Evolutionary conservation across 2,113 vertebrate genomes (phyloP), one percentile per base, ranked within the genome.

Genomic region (Bos indicus): DNA sequence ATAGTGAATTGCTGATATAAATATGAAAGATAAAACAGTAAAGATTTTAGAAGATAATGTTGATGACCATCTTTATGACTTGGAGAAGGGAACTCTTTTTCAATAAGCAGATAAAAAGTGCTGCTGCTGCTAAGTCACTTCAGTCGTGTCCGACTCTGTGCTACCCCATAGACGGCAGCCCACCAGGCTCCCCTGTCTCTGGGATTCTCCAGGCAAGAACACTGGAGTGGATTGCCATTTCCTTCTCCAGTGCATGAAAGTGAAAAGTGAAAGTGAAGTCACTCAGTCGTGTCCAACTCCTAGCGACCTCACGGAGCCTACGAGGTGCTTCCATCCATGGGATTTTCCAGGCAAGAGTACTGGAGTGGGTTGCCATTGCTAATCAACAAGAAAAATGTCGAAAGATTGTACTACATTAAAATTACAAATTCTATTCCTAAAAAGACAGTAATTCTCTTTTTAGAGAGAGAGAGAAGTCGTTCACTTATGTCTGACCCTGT

Each of bases 141-240:
- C 60, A 64, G 15, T 64, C 0, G 0, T 64, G 14, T 33, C 30
- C 0, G 3, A 64, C 6, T 64, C 60, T 64, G 30, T 33, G 60
- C 0, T 1, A 16, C 60, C 30, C 30, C 60, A 33, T 8, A 64
- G 14, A 16, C 2, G 3, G 30, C 30, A 64, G 60, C 60, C 60
- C 30, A 16, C 60, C 60, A 64, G 30, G 60, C 30, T 64, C 30
- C 60, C 28, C 7, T 0, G 1, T 64, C 30, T 15, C 60, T 33
- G 30, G 30, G 60, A 64, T 64, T 64, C 60, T 64, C 30, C 62
- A 64, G 62, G 62, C 62, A 64, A 64, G 62, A 64, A 33, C 30
- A 8, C 62, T 64, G 62, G 62, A 64, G 14, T 64, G 30, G 62
- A 30, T 64, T 64, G 30, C 30, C 62, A 64, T 64, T 64, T 64